These are phyloP conservation scores for Ochlodes sylvanus DNA, from an alignment of 2,888 invertebrate species.

Conservation along the genomic window DNA sequence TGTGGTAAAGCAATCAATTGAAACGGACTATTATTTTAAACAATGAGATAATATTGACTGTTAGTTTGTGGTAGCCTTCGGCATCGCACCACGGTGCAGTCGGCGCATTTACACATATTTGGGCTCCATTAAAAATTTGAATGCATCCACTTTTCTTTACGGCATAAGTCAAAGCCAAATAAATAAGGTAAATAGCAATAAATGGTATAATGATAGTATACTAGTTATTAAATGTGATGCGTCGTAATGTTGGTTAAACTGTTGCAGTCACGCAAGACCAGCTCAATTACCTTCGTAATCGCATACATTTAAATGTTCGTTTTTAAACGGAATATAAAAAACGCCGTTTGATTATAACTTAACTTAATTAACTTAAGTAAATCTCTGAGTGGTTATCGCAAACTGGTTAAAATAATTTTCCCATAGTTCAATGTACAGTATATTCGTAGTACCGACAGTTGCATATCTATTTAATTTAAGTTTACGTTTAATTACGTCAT, in stretches of 20 bases:
- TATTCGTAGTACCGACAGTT: neutral
- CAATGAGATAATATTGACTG: constrained; percentile 45
- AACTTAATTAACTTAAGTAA: constrained; percentile 13
- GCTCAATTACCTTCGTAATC: constrained; percentile 11
- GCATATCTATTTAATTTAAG: neutral
- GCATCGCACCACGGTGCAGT: constrained; percentile 53
- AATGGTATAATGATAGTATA: constrained; percentile 22
- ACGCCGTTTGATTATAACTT: constrained; percentile 8
- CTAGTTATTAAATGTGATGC: constrained; percentile 12
- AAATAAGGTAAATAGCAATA: constrained; percentile 14
- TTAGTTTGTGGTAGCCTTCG: constrained; percentile 54
- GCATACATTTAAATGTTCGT: constrained; percentile 8
- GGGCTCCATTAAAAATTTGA: constrained; percentile 52
- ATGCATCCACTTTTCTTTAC: constrained; percentile 14
- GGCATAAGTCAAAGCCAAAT: constrained; percentile 40
- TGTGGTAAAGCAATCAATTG: constrained; percentile 46
- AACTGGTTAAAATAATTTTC: constrained; percentile 9
- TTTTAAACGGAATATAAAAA: neutral
- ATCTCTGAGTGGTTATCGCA: neutral
- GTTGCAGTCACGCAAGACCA: constrained; percentile 24
- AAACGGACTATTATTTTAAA: constrained; percentile 46
- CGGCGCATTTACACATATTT: constrained; percentile 51
- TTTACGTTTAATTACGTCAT: neutral
- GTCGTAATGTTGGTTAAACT: constrained; percentile 29
- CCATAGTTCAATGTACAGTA: neutral